Evolutionary conservation across 2,888 invertebrate genomes (phyloP), one percentile per base, ranked within the genome.

Genomic region (Koerneria pararmatus): DNA sequence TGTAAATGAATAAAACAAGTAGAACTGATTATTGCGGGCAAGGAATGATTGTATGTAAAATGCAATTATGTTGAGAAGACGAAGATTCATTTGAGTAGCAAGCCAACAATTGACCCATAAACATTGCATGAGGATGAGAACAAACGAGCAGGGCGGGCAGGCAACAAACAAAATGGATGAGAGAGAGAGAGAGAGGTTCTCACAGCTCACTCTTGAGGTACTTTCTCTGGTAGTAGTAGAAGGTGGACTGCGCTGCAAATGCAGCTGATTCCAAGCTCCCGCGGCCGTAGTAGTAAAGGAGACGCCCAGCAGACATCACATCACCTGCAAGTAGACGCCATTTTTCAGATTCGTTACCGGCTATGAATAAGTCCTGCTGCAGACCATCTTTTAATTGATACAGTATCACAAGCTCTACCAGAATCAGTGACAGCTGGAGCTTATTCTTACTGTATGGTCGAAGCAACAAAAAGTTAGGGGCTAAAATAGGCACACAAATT

Each of bases 181-280:
- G 15, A 51, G 53, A 54, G 15, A 15, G 37, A 63, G 37, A 3
- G 27, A 49, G n/a, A 49, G 37, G 46, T 59, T 19, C 63, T 76
- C 63, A 78, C 3, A 78, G 73, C 41, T 78, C 78, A 15, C 63
- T 62, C 61, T 77, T 77, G 60, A 70, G 72, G 27, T 72, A 69
- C 51, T 70, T 73, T 32, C 70, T 69, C 69, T 78, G 76, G 65
- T 74, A 72, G 65, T 79, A 70, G 51, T 77, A 65, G 70, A 74
- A 76, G 35, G 65, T 46, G 24, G 71, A 65, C 31, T 56, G 34
- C 31, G 67, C 35, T 19, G 71, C 46, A 29, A 66, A 49, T 2
- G 70, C 54, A 6, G 74, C 6, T 15, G 63, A 63, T 56, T 78
- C 69, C 69, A 71, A 76, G 41, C 67, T 62, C 27, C 59, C 66